Conservation (phyloP, 2,888 invertebrate species). For the Habrosyne pyritoides region DNA sequence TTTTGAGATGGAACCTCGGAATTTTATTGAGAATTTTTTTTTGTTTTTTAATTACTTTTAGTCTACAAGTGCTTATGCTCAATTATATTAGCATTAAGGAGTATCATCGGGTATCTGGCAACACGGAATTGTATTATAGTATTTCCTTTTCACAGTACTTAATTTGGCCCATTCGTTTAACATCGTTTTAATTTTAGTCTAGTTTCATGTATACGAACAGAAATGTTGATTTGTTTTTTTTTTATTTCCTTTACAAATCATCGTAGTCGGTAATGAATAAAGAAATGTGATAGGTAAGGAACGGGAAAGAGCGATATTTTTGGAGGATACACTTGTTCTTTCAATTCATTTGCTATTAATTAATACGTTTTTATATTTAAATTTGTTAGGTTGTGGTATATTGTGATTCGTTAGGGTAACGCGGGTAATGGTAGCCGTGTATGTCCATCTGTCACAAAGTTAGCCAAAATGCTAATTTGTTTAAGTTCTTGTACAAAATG, state of each 20-base stretch:
- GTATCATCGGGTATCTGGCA: slow-evolving; percentile 48
- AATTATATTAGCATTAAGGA: slow-evolving; percentile 75
- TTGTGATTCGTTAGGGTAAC: slow-evolving; percentile 54
- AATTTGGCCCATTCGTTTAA: slow-evolving; percentile 37
- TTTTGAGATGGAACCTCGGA: slow-evolving; percentile 60
- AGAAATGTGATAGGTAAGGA: slow-evolving; percentile 74
- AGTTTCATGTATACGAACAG: slow-evolving; percentile 77
- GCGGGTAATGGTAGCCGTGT: slow-evolving; percentile 29
- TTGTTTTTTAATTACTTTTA: slow-evolving; percentile 65
- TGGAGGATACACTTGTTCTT: slow-evolving; percentile 64
- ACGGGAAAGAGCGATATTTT: slow-evolving; percentile 61
- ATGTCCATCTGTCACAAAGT: slow-evolving; percentile 63
- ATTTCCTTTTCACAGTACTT: slow-evolving; percentile 49
- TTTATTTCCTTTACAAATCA: slow-evolving; percentile 57
- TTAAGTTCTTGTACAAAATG: slow-evolving; percentile 71
- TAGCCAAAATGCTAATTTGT: slow-evolving; percentile 71
- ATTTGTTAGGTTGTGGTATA: slow-evolving; percentile 78
- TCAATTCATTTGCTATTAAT: slow-evolving; percentile 60
- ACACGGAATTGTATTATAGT: slow-evolving; percentile 49
- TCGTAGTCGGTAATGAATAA: slow-evolving; percentile 54
- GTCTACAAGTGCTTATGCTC: slow-evolving; percentile 79
- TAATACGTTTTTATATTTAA: slow-evolving; percentile 40
- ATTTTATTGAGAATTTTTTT: slow-evolving; percentile 50
- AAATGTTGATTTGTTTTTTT: slow-evolving; percentile 58
- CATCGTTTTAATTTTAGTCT: slow-evolving; percentile 57